phyloP scores from a whole-genome alignment of 2,113 vertebrate species.

The Melospiza georgiana region DNA sequence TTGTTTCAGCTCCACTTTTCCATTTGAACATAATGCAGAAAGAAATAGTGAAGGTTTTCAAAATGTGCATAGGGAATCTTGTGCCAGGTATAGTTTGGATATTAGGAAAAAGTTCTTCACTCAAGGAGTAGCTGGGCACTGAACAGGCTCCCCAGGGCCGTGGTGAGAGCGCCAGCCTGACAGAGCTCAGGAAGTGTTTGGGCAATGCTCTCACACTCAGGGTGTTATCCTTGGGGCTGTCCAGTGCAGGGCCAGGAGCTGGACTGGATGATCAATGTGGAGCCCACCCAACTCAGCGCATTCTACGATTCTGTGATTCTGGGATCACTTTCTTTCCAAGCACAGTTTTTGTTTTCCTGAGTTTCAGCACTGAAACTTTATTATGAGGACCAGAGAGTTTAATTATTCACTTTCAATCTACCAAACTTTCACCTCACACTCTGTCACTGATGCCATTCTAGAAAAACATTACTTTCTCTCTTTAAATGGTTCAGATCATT shows the following conservation, averaged over 20 bases:
- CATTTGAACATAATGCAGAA: not conserved
- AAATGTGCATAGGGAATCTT: not conserved
- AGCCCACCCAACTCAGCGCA: not conserved
- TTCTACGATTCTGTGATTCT: not conserved
- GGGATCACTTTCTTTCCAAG: not conserved
- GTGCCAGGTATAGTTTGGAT: not conserved
- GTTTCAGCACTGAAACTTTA: not conserved
- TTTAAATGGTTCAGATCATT: not conserved
- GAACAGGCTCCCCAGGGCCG: not conserved
- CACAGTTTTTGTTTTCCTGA: not conserved
- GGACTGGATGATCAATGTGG: not conserved
- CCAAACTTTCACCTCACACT: not conserved
- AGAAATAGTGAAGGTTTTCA: not conserved
- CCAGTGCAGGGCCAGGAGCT: not conserved
- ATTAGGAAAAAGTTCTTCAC: not conserved
- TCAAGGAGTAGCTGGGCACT: rapidly evolving
- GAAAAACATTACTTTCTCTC: not conserved
- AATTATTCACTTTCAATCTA: not conserved
- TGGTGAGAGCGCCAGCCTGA: not conserved
- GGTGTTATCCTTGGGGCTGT: too few relatives aligned
- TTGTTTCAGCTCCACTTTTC: not conserved
- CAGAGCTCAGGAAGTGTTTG: rapidly evolving
- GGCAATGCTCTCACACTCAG: not conserved
- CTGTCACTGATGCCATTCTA: not conserved
- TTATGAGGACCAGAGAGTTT: not conserved